Evolutionary conservation across 2,113 vertebrate genomes (phyloP).

Genomic region (Pungitius pungitius): DNA sequence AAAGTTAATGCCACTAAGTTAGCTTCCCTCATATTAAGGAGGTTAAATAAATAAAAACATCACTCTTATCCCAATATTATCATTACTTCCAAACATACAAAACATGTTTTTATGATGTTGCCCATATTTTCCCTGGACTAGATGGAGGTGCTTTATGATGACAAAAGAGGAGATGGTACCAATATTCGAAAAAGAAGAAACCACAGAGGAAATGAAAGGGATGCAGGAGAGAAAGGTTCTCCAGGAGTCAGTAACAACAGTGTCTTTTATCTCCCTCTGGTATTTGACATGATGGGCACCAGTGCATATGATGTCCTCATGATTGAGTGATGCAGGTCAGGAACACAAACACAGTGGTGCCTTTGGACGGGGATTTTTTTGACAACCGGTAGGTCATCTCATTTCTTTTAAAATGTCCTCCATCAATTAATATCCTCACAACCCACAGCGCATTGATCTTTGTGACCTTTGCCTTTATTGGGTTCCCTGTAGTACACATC

Average conservation of each 20-base stretch:
- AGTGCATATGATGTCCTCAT: constrained; percentile 47
- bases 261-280: constrained; percentile 68
- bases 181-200: constrained; percentile 32
- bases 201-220: constrained; percentile 41
- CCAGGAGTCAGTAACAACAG: constrained; percentile 43
- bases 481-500: neutral
- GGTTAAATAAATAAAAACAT: neutral
- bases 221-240: constrained; percentile 21
- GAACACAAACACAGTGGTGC: constrained; percentile 2
- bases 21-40: too few species aligned
- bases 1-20: neutral
- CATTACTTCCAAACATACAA: constrained; percentile 2
- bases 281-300: constrained; percentile 61
- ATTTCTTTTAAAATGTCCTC: constrained; percentile 22
- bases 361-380: neutral
- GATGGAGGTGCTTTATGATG: constrained; percentile 13
- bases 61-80: neutral
- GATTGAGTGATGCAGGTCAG: constrained; percentile 43
- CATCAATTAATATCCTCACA: constrained; percentile 29
- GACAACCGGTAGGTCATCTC: neutral
- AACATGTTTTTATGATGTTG: constrained; percentile 9
- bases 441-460: neutral
- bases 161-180: constrained; percentile 51
- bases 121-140: neutral
- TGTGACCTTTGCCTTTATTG: neutral